Conservation (phyloP, 2,888 invertebrate genomes). For the Sinotaia quadrata region DNA sequence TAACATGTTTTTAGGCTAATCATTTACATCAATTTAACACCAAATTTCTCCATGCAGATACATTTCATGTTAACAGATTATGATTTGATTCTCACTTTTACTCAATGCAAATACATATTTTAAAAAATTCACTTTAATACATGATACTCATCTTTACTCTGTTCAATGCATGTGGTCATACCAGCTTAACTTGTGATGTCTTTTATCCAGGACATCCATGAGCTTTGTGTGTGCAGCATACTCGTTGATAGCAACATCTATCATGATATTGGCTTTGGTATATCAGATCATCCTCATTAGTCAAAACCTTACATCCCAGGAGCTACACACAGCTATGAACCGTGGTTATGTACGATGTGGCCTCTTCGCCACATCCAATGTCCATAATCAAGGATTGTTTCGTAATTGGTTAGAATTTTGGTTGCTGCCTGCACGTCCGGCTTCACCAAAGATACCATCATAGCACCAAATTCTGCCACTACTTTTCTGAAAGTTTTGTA, state of each 20-base stretch:
- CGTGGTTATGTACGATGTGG: slow-evolving; percentile 43
- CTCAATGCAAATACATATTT: no score
- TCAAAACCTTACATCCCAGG: slow-evolving; percentile 69
- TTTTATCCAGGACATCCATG: slow-evolving; percentile 59
- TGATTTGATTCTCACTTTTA: no score
- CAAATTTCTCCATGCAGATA: no score
- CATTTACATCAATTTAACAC: no score
- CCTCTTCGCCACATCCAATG: slow-evolving; percentile 51
- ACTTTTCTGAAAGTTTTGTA: no score
- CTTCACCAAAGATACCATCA: slow-evolving; percentile 28
- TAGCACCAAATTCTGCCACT: no score
- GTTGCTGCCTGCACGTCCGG: slow-evolving; percentile 27
- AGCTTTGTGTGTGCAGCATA: slow-evolving; percentile 64
- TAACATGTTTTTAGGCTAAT: no score
- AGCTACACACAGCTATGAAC: slow-evolving; percentile 56
- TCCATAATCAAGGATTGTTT: slow-evolving; percentile 61
- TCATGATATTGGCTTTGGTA: slow-evolving; percentile 58
- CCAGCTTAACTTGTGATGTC: no score
- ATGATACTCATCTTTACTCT: no score
- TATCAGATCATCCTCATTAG: slow-evolving; percentile 66
- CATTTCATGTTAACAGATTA: no score
- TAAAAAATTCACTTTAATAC: no score
- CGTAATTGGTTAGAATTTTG: slow-evolving; percentile 63
- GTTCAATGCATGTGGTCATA: no score
- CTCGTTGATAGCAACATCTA: slow-evolving; percentile 44